Conservation (phyloP, 1,140 invertebrate species). For the Popillia japonica region DNA sequence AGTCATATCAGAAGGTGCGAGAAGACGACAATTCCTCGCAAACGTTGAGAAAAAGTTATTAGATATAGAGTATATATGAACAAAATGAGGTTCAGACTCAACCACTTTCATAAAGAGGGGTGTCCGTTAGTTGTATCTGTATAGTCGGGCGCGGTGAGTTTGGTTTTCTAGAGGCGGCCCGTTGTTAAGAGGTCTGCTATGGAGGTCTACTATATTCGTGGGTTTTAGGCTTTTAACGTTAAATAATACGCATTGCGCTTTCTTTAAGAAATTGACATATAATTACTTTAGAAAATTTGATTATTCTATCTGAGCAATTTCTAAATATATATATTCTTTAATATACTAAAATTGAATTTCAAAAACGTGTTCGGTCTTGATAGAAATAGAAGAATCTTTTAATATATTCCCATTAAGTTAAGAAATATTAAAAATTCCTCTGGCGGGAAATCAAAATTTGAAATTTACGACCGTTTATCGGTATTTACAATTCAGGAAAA, state of each 20-base stretch:
- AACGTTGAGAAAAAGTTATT: slow-evolving; percentile 58
- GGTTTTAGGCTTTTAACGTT: not conserved
- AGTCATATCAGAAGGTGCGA: slow-evolving; percentile 27
- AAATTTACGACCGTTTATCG: not conserved
- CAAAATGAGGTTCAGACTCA: slow-evolving; percentile 61
- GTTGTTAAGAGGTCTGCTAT: not conserved
- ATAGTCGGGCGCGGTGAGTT: slow-evolving; percentile 38
- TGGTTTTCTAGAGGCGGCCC: slow-evolving; percentile 35
- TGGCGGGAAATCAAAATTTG: slow-evolving; percentile 45
- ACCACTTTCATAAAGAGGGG: slow-evolving; percentile 58
- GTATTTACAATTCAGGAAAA: not conserved
- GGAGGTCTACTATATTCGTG: not conserved
- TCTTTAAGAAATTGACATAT: not conserved
- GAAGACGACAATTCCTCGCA: slow-evolving; percentile 26
- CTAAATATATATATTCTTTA: too few species aligned
- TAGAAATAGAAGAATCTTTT: not conserved
- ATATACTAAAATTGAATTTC: too few species aligned
- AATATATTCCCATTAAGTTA: not conserved
- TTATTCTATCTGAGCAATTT: too few species aligned
- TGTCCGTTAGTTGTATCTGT: slow-evolving; percentile 45
- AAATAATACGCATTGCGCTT: not conserved
- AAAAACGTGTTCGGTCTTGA: too few species aligned
- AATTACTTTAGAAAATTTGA: not conserved
- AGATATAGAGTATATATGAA: slow-evolving; percentile 57
- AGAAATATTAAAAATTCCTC: not conserved